A percentile compares a stretch with the other conserved stretches of the same genome.
Evolutionary conservation across 2,113 vertebrate genomes (phyloP).

Genomic region (Agapornis roseicollis): DNA sequence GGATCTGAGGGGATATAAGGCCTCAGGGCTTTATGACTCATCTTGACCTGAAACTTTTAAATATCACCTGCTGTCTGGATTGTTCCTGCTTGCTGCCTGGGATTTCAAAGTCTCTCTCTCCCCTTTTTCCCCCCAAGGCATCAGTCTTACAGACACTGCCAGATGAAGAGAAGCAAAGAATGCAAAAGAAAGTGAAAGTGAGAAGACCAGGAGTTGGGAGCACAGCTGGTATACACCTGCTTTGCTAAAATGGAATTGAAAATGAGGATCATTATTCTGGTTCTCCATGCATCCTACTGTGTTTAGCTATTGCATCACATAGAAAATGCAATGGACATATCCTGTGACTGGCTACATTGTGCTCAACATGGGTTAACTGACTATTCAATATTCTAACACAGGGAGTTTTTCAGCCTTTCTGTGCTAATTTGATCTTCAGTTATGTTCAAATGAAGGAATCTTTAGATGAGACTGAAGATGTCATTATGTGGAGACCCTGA

Average conservation of each 20-base stretch:
- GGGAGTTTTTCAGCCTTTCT: not conserved
- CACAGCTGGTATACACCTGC: constrained; percentile 24
- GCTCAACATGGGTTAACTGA: not conserved
- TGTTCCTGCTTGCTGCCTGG: constrained; percentile 20
- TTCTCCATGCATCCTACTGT: not conserved
- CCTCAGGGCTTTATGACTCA: constrained; percentile 35
- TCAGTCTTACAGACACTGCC: constrained; percentile 5
- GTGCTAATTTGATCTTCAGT: not conserved
- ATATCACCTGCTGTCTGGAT: constrained; percentile 59
- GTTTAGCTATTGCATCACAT: not conserved
- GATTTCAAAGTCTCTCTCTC: constrained; percentile 39
- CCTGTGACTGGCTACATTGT: not conserved
- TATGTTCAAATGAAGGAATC: not conserved
- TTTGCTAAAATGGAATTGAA: constrained; percentile 28
- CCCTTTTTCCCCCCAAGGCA: not conserved
- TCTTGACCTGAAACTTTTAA: constrained; percentile 63
- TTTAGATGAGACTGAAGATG: not conserved
- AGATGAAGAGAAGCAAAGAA: constrained; percentile 57
- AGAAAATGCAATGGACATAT: not conserved
- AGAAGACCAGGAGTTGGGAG: not conserved
- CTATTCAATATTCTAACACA: not conserved
- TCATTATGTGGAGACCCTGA: not conserved
- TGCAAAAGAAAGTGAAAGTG: constrained; percentile 33
- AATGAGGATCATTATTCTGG: constrained; percentile 11
- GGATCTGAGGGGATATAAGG: constrained; percentile 2